Evolutionary conservation across 2,888 invertebrate genomes (phyloP), one percentile per base, ranked within the genome.

Genomic region (Sminthurinus aureus): DNA sequence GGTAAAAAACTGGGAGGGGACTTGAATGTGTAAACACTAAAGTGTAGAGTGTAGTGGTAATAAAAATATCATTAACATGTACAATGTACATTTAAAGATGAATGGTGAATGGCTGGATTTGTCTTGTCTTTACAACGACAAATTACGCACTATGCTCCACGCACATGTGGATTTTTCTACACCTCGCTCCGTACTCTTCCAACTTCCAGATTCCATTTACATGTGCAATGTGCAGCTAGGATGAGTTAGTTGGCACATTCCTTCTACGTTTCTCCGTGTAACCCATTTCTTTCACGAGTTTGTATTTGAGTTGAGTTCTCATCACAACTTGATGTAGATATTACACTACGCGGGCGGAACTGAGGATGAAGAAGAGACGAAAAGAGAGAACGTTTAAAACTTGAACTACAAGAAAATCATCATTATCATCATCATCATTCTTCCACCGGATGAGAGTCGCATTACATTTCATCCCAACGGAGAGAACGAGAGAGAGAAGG

Each of bases 371-470:
- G 71, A 71, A 24, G 24, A 22, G 58, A 58, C 58, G 58, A 58
- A 58, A 52, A 13, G 58, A 58, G 18, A n/a, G 15, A 18, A 58
- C 58, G 18, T 58, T 13, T 18, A 58, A 18, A 58, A 58, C 4
- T 58, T 24, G 71, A 26, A 15, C 13, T 11, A 69, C n/a, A 69
- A 26, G 71, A 38, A 38, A 6, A 38, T 38, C 3, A 71, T 4
- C 38, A 38, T 0, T 26, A 71, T 71, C 71, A 71, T 71, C 71
- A 38, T 8, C 71, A 71, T 71, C 24, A 24, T 71, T 24, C 78
- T 67, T 79, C 79, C 77, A 84, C 85, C 85, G 85, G 85, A 85
- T 85, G 85, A 84, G 85, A 77, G 58, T 85, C 85, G 81, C 84
- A 85, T 85, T 85, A 81, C 85, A 82, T 58, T 76, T 76, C 52